These are phyloP conservation scores for Podarcis siculus DNA, from an alignment of 2,797 vertebrate genomes.

Conservation along the genomic window DNA sequence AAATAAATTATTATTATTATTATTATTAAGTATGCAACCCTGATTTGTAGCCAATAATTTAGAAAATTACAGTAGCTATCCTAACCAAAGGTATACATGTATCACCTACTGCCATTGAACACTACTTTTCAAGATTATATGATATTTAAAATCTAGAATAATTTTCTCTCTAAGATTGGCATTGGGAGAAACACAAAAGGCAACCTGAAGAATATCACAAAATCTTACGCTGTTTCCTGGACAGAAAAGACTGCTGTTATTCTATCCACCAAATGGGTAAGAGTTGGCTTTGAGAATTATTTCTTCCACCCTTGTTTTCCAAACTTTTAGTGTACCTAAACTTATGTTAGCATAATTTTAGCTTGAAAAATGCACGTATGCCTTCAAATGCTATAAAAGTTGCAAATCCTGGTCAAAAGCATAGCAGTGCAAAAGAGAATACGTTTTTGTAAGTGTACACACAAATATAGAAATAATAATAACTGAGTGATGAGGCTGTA, in stretches of 20 bases:
- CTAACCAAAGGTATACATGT: no score
- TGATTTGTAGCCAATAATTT: background rate
- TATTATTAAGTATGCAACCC: no score
- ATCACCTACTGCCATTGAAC: background rate
- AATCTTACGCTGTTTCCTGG: slow-evolving; percentile 87
- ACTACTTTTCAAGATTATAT: background rate
- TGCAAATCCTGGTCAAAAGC: background rate
- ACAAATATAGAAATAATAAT: background rate
- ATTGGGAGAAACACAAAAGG: slow-evolving; percentile 82
- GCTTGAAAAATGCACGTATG: background rate
- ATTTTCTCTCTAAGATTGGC: slow-evolving; percentile 78
- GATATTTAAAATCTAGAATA: background rate
- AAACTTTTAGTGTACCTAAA: background rate
- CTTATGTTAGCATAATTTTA: background rate
- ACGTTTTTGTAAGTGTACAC: background rate
- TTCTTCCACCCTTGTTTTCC: background rate
- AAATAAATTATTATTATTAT: no score
- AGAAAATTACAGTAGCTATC: background rate
- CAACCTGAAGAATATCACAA: slow-evolving; percentile 84
- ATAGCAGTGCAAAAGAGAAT: background rate
- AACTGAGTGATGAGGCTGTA: background rate
- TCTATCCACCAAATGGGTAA: slow-evolving; percentile 93
- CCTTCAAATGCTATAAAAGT: no score
- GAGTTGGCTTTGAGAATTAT: slow-evolving; percentile 33
- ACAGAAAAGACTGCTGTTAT: slow-evolving; percentile 90